Percentiles rank a stretch among this genome's conserved stretches.
Conservation (phyloP, 2,113 vertebrate genomes). For the Athene noctua region DNA sequence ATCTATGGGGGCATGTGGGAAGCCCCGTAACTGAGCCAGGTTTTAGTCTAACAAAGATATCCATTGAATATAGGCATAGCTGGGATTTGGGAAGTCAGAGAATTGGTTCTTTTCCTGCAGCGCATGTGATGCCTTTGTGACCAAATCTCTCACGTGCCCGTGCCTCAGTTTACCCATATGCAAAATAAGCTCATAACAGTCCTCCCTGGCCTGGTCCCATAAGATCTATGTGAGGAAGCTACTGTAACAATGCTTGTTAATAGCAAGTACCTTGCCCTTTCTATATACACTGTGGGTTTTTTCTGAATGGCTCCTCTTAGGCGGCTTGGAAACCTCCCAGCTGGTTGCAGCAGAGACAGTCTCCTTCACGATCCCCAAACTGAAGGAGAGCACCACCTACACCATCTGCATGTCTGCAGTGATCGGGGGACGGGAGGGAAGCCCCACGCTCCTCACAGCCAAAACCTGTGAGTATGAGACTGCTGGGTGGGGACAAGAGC, state of each 20-base stretch:
- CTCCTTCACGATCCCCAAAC: slow-evolving; percentile 70
- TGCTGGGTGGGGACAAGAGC: not conserved
- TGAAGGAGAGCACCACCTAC: slow-evolving; percentile 79
- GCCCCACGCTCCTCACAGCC: slow-evolving; percentile 74
- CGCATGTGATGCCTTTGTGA: not conserved
- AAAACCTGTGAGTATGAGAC: slow-evolving; percentile 78
- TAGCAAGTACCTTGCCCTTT: not conserved
- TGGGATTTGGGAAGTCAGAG: not conserved
- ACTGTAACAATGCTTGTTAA: not conserved
- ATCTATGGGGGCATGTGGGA: accelerated
- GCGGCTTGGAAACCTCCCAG: slow-evolving; percentile 74
- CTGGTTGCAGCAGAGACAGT: slow-evolving; percentile 63
- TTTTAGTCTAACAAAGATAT: not conserved
- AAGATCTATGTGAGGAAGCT: not conserved
- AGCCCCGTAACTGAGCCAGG: not conserved
- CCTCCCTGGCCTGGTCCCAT: not conserved
- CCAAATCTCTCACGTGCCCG: accelerated
- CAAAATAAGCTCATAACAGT: not conserved
- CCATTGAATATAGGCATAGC: accelerated
- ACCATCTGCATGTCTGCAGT: slow-evolving; percentile 78
- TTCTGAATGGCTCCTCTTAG: slow-evolving; percentile 48
- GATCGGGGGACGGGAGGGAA: slow-evolving; percentile 70
- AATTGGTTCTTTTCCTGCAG: not conserved
- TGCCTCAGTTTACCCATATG: not conserved
- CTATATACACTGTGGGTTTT: accelerated